These are phyloP conservation scores for Serilophus lunatus DNA, from an alignment of 2,113 vertebrate species.

Conservation along the genomic window DNA sequence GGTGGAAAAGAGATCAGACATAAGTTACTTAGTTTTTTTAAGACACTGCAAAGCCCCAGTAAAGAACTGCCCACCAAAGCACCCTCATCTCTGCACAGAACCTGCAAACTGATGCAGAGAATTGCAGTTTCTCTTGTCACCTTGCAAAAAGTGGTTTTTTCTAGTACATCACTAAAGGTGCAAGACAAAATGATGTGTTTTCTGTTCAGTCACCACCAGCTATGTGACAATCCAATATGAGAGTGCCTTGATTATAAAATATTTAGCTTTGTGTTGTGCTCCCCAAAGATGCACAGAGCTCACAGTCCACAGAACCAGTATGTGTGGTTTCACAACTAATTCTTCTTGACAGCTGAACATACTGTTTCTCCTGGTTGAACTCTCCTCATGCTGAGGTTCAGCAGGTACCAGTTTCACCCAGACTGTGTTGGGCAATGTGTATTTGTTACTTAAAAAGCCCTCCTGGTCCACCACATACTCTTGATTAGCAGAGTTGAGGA, in stretches of 20 bases:
- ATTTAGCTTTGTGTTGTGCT: not conserved
- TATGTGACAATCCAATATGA: not conserved
- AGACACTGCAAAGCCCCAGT: not conserved
- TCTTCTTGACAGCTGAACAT: not conserved
- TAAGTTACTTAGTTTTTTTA: not conserved
- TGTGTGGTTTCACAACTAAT: not conserved
- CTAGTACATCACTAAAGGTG: not conserved
- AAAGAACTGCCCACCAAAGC: not conserved
- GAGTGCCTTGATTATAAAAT: not conserved
- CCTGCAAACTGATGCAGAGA: not conserved
- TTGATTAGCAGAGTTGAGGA: not conserved
- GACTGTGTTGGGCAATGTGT: not conserved
- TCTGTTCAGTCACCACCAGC: not conserved
- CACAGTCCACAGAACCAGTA: not conserved
- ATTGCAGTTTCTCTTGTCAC: not conserved
- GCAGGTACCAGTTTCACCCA: not conserved
- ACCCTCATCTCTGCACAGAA: not conserved
- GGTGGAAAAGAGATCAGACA: not conserved
- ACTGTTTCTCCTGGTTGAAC: not conserved
- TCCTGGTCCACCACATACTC: not conserved
- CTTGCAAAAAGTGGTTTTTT: not conserved
- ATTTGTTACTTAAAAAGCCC: not conserved
- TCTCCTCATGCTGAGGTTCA: not conserved
- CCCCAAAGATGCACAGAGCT: not conserved
- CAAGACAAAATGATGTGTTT: not conserved